Conservation (phyloP, 2,113 vertebrate genomes). For the Thunnus thynnus region DNA sequence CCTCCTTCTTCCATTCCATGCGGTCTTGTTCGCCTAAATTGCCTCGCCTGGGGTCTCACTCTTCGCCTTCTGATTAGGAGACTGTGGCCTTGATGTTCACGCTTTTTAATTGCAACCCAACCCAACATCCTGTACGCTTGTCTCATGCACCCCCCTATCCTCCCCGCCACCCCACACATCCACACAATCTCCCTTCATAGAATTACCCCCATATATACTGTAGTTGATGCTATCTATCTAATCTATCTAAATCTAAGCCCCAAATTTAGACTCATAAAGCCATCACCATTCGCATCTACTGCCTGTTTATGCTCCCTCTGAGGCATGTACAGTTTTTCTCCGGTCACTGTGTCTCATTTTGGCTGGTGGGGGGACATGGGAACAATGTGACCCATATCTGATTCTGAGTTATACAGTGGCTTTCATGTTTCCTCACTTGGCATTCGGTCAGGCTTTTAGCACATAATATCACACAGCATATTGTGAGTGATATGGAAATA, state of each 20-base stretch:
- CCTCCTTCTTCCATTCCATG: conserved; percentile 79
- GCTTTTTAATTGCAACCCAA: conserved; percentile 85
- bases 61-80: conserved; percentile 84
- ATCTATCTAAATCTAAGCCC: conserved; percentile 79
- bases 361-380: neutral
- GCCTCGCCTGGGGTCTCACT: conserved; percentile 86
- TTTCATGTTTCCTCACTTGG: conserved; percentile 41
- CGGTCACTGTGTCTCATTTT: conserved; percentile 44
- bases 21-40: conserved; percentile 86
- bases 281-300: conserved; percentile 55
- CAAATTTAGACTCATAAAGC: conserved; percentile 71
- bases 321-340: conserved; percentile 50
- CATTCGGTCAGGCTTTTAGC: conserved; percentile 32
- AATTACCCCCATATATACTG: conserved; percentile 69
- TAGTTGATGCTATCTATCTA: conserved; percentile 74
- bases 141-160: conserved; percentile 48
- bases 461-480: conserved; percentile 26
- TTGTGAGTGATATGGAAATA: conserved; percentile 41
- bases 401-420: conserved; percentile 17
- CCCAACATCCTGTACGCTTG: conserved; percentile 71
- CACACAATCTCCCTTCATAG: conserved; percentile 57
- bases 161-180: conserved; percentile 45
- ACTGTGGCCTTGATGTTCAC: conserved; percentile 85
- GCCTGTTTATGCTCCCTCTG: conserved; percentile 46
- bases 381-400: conserved; percentile 48